Evolutionary conservation across 2,113 vertebrate genomes (phyloP).

Genomic region (Ardeotis arabs): DNA sequence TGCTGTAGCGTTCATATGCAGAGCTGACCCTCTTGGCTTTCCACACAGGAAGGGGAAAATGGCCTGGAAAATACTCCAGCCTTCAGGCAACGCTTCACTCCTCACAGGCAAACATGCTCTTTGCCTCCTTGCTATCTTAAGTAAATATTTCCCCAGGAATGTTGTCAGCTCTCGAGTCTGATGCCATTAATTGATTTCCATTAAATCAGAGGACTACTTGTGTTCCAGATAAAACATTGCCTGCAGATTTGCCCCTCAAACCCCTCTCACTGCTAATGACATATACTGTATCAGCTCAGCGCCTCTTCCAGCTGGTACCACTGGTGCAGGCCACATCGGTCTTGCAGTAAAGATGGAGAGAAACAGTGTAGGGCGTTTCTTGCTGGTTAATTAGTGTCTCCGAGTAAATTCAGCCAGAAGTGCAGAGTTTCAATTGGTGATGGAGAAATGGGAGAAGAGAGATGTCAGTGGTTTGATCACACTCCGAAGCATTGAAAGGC

Average conservation of each 20-base stretch:
- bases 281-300: accelerated
- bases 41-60: neutral
- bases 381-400: slow-evolving; percentile 6
- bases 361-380: neutral
- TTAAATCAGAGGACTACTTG: neutral
- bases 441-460: neutral
- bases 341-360: neutral
- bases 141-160: slow-evolving; percentile 44
- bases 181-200: slow-evolving; percentile 43
- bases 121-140: slow-evolving; percentile 48
- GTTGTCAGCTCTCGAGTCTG: neutral
- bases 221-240: neutral
- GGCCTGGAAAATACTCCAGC: neutral
- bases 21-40: neutral
- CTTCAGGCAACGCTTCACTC: neutral
- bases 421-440: neutral
- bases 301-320: neutral
- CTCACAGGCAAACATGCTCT: slow-evolving; percentile 48
- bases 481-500: neutral
- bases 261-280: neutral
- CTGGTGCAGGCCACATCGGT: neutral
- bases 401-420: neutral
- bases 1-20: neutral
- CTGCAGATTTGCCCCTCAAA: neutral
- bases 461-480: neutral